Evolutionary conservation across 2,797 vertebrate species (phyloP), one percentile per base, ranked within the genome.

Genomic region (Champsocephalus gunnari): DNA sequence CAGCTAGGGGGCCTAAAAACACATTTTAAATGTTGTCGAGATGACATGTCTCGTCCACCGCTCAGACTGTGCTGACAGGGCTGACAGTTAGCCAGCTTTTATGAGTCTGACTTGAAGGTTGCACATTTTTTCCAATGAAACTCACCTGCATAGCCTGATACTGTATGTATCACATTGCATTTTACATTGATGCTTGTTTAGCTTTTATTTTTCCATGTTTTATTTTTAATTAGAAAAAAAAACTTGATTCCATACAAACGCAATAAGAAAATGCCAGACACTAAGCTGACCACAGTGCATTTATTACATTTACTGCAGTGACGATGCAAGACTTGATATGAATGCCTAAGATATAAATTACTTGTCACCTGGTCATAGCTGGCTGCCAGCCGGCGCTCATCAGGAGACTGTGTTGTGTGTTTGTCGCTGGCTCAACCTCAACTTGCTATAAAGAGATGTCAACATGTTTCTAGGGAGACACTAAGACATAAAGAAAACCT

Each of bases 21-120:
- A 89, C 85, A 91, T 91, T 93, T 92, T 87, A 94, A 90, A 93
- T 94, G 89, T 92, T 88, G 80, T 82, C 41, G 69, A 84, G 84
- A 89, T 93, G 92, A 92, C 92, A 92, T 71, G 80, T 83, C 84
- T 81, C 79, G 73, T 86, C 88, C 88, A 88, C 81, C 80, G 86
- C 87, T 89, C 75, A 71, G 79, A 76, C 81, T 72, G 48, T 66
- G 74, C 78, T 90, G 88, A 93, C 91, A 93, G 74, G 62, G 75
- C 43, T 89, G 91, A 93, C 93, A 91, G 90, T 89, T 86, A 85
- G 89, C 82, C 45, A 58, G 84, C 84, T 89, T 92, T 90, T 91
- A 89, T 79, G 80, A 86, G 75, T 80, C 80, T 68, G 71, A 83
- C 81, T 82, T 82, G 85, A 93, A 91, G 88, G 88, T 87, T 89